Base-by-base conservation (phyloP, 2,113 vertebrate species). In the Cygnus atratus region DNA sequence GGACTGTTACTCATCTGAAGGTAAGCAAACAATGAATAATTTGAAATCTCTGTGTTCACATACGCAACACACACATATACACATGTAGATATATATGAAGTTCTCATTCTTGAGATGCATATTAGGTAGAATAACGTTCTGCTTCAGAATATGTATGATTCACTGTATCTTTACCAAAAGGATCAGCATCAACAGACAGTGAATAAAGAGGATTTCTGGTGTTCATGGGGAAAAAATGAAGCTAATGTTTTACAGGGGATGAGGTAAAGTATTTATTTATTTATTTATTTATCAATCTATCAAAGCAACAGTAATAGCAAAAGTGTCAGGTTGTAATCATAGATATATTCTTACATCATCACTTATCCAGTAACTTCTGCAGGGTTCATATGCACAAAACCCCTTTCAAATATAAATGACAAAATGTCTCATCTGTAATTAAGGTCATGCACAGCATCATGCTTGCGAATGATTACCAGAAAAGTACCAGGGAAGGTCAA, bases 401-500 rank as follows among this genome's bases (percentile, higher is more conserved):
- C 0, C 6, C 46, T 95, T 83, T 87, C 71, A 82, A 89, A 87
- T 61, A 28, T n/a, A 91, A 84, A 61, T 65, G 17, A 75, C 24
- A 82, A 89, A 67, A 68, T 54, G 26, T 61, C 41, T 91, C 88
- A 92, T 62, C 77, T 92, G 31, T 37, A 82, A 50, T 90, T 87
- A 92, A 55, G 55, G 21, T 90, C 89, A 83, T 82, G 71, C 22
- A 25, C 33, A 76, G 44, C 43, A 92, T 68, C 74, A 59, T 70
- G 59, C 61, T 83, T 63, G n/a, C 28, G 35, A 83, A 80, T 58
- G 37, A 76, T 88, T 91, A 88, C 85, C 55, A 76, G 57, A 85
- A 89, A 96, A 91, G 26, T 79, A 87, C 25, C 54, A 88, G 29
- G 25, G 9, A 76, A 71, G 71, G 87, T 92, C 90, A 88, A 84